Base-by-base conservation (phyloP, 2,113 vertebrate species). In the Lipotes vexillifer region DNA sequence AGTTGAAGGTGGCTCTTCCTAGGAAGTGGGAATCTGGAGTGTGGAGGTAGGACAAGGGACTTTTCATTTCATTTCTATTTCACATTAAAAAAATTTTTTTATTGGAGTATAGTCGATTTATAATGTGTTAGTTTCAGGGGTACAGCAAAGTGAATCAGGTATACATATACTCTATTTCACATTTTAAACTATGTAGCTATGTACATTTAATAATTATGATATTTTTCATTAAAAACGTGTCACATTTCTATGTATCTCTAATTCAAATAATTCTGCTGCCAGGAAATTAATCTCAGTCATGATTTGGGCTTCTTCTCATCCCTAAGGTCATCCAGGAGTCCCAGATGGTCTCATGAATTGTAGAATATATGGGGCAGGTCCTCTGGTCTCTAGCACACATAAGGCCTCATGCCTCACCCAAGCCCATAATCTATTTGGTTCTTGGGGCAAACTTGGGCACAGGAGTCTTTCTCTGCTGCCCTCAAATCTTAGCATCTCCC, bases 261-360 rank as follows among this genome's bases (percentile, higher is more conserved):
- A 55, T 94, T 96, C 75, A 84, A 68, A 94, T 92, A 88, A 57
- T 95, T 65, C 74, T 94, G 36, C 81, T 80, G 36, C 81, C 63
- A 80, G 25, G 14, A 93, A 87, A 61, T 87, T 82, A 88, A 78
- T 82, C 13, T 85, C 29, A 55, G n/a, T 57, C 61, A 57, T 18
- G 84, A 78, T 90, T 52, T 94, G 44, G 33, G 25, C 41, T 38
- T 82, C 36, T 74, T 17, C 15, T 15, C 11, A 44, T 71, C 63
- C 8, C n/a, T 68, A 68, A 84, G n/a, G 25, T 38, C 83, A 44
- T 68, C 57, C 33, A 88, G 52, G 88, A 80, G 75, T 86, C 36
- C 29, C 59, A 55, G 57, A 38, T 2, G 23, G 57, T 33, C 61
- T 92, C 15, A 0, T 68, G 38, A 36, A 8, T 44, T 90, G 36